Evolutionary conservation across 2,113 vertebrate genomes (phyloP).

Genomic region (Myotis davidii): DNA sequence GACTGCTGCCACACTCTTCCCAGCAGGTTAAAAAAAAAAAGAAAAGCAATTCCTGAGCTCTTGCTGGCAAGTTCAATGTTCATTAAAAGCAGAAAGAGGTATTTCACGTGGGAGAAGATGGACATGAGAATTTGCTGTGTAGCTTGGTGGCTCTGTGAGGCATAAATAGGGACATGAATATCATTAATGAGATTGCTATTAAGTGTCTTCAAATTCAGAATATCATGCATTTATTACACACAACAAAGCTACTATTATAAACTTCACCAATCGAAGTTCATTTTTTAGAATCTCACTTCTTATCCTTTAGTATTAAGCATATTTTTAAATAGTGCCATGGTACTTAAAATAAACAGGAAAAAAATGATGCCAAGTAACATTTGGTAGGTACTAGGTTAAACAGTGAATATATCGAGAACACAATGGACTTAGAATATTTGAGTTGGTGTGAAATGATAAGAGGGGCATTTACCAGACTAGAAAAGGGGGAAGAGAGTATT

Average conservation of each 20-base stretch:
- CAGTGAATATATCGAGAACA: neutral
- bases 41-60: conserved; percentile 8
- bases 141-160: neutral
- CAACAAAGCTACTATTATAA: conserved; percentile 3
- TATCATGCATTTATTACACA: conserved; percentile 56
- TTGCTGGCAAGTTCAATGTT: neutral
- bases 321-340: conserved; percentile 25
- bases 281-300: neutral
- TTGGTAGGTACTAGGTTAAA: neutral
- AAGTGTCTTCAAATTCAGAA: conserved; percentile 46
- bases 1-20: conserved; percentile 32
- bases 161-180: neutral
- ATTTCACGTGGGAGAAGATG: neutral
- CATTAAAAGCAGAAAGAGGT: neutral
- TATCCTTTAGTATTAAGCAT: conserved; percentile 32
- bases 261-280: neutral
- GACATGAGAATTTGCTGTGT: neutral
- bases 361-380: neutral
- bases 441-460: neutral
- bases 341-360: conserved; percentile 19
- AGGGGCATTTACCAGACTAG: neutral
- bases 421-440: neutral
- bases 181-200: neutral
- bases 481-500: neutral
- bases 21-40: conserved; percentile 35